Percentiles rank a stretch among this genome's conserved stretches.
phyloP scores from a whole-genome alignment of 2,888 invertebrate genomes.

The Tholera decimalis region DNA sequence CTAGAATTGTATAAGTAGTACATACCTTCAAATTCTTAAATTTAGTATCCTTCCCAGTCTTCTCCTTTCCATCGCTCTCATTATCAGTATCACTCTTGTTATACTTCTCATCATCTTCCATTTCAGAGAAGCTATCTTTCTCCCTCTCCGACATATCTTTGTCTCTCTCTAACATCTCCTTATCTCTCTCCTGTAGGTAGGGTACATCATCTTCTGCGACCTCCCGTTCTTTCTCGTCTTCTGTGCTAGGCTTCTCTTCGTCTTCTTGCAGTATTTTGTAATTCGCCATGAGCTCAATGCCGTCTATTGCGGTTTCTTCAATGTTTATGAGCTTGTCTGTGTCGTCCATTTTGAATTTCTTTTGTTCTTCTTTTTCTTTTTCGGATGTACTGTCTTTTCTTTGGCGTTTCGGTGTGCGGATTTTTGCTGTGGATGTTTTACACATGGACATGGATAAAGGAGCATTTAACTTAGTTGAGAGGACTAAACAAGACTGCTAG shows the following conservation, averaged over 20 bases:
- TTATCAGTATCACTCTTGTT: constrained; percentile 88
- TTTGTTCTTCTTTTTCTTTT: constrained; percentile 87
- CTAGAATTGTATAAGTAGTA: no score
- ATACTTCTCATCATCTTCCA: constrained; percentile 89
- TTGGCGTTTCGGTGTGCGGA: constrained; percentile 88
- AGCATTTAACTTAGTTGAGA: no score
- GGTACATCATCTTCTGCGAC: constrained; percentile 78
- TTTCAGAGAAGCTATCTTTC: constrained; percentile 88
- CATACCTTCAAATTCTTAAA: constrained; percentile 87
- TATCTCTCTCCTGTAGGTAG: constrained; percentile 60
- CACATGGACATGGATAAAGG: no score
- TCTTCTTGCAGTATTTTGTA: constrained; percentile 83
- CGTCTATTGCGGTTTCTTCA: constrained; percentile 89
- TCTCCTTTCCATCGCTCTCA: constrained; percentile 85
- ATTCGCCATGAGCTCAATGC: constrained; percentile 88
- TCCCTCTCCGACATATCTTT: constrained; percentile 70
- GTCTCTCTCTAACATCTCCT: constrained; percentile 70
- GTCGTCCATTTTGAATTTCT: constrained; percentile 84
- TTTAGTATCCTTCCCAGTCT: constrained; percentile 78
- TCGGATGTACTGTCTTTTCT: constrained; percentile 92
- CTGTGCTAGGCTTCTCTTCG: constrained; percentile 84
- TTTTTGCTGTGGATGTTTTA: constrained; percentile 76
- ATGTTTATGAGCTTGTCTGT: constrained; percentile 82
- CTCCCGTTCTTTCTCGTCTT: constrained; percentile 86
- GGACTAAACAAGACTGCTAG: no score